Conservation (phyloP, 2,797 vertebrate species). For the Mionectes olivaceus region DNA sequence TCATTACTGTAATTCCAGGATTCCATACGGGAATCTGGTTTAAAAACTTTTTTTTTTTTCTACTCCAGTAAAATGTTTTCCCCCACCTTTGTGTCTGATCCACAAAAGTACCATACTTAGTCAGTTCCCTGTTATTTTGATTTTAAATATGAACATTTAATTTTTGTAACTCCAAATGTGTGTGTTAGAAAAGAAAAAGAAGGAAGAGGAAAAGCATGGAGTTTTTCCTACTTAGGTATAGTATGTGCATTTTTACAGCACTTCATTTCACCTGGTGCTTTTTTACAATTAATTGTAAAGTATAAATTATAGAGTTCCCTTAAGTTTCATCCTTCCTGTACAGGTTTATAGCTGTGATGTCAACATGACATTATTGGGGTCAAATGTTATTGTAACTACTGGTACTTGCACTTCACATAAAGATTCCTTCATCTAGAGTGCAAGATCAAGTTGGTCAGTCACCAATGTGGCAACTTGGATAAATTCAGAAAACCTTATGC, state of each 20-base stretch:
- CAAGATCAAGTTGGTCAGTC: neutral
- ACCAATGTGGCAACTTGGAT: neutral
- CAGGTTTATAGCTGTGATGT: neutral
- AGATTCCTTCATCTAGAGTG: neutral
- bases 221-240: neutral
- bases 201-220: neutral
- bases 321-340: neutral
- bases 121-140: neutral
- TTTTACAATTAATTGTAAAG: neutral
- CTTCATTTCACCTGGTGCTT: constrained; percentile 4
- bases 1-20: neutral
- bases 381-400: constrained; percentile 5
- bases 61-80: neutral
- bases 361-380: neutral
- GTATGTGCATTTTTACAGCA: neutral
- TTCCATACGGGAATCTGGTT: neutral
- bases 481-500: neutral
- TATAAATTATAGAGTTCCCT: neutral
- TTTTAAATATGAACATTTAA: neutral
- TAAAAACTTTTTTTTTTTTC: neutral
- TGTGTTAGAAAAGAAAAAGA: neutral
- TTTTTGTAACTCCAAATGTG: neutral
- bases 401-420: neutral
- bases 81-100: neutral
- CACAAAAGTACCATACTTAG: neutral